Percentiles rank a stretch among this genome's conserved stretches.
These are phyloP conservation scores for Pogonognathellus flavescens DNA, from an alignment of 1,140 invertebrate species.

Conservation along the genomic window DNA sequence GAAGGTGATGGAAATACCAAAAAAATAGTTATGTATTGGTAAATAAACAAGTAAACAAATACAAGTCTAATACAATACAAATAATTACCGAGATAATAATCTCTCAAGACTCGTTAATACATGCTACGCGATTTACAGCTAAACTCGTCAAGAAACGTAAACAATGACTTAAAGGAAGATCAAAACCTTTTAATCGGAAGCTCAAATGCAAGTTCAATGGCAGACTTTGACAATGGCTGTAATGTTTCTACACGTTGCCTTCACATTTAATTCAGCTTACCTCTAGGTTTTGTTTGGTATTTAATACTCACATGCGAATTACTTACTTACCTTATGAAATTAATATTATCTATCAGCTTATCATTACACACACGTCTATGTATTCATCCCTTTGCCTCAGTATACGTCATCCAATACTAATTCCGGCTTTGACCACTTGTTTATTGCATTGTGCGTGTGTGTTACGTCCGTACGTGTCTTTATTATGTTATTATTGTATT, in stretches of 20 bases:
- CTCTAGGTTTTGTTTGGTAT: not conserved
- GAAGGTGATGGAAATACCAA: conserved; percentile 35
- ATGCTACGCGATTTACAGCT: not conserved
- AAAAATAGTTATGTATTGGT: conserved; percentile 17
- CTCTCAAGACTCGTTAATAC: not conserved
- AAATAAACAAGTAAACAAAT: conserved; percentile 46
- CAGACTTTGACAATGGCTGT: conserved; percentile 14
- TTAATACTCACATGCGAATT: not conserved
- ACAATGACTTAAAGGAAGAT: conserved; percentile 40
- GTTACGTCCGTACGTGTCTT: too few species aligned
- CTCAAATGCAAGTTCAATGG: conserved; percentile 41
- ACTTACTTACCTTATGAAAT: too few species aligned
- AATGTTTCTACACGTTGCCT: not conserved
- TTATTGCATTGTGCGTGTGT: too few species aligned
- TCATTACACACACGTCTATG: not conserved
- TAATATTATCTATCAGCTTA: not conserved
- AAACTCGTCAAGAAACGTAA: not conserved
- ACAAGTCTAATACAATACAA: conserved; percentile 29
- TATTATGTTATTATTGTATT: too few species aligned
- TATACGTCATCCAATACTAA: too few species aligned
- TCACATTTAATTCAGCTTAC: conserved; percentile 5
- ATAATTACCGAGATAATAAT: conserved; percentile 32
- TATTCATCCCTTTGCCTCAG: too few species aligned
- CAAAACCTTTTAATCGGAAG: conserved; percentile 23
- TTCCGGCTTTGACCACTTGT: too few species aligned